Conservation (phyloP, 2,888 invertebrate species). For the Plebejus argus region DNA sequence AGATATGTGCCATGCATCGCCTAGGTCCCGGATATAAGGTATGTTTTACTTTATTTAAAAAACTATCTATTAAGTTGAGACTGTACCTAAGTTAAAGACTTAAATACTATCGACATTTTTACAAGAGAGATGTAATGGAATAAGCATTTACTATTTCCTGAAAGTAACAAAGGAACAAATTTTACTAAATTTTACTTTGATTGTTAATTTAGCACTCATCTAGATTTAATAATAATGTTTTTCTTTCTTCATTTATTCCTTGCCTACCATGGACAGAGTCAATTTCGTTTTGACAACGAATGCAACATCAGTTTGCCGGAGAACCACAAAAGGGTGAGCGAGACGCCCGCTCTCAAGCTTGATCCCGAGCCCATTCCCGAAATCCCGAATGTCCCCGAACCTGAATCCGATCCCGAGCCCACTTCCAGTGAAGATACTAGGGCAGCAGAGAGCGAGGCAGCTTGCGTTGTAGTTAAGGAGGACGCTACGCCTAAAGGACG, state of each 20-base stretch:
- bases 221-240: background rate
- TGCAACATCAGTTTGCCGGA: constrained; percentile 98
- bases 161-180: background rate
- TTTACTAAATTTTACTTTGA: background rate
- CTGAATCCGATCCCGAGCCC: constrained; percentile 53
- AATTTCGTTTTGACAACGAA: constrained; percentile 99
- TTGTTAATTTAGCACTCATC: background rate
- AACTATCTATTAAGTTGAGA: background rate
- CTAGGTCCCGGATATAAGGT: constrained; percentile 99
- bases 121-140: background rate
- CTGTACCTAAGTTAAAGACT: background rate
- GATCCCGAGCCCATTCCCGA: constrained; percentile 54
- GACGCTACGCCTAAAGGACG: constrained; percentile 70
- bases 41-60: background rate
- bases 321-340: constrained; percentile 99
- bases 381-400: constrained; percentile 45
- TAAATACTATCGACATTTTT: background rate
- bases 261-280: constrained; percentile 86
- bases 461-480: constrained; percentile 75
- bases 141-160: too few relatives aligned
- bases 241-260: constrained; percentile 38
- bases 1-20: constrained; percentile 99
- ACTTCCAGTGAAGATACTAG: constrained; percentile 63
- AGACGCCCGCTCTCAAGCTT: constrained; percentile 71
- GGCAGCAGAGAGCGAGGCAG: constrained; percentile 58